Evolutionary conservation across 2,113 vertebrate species (phyloP).

Genomic region (Chlorodrepanis virens): DNA sequence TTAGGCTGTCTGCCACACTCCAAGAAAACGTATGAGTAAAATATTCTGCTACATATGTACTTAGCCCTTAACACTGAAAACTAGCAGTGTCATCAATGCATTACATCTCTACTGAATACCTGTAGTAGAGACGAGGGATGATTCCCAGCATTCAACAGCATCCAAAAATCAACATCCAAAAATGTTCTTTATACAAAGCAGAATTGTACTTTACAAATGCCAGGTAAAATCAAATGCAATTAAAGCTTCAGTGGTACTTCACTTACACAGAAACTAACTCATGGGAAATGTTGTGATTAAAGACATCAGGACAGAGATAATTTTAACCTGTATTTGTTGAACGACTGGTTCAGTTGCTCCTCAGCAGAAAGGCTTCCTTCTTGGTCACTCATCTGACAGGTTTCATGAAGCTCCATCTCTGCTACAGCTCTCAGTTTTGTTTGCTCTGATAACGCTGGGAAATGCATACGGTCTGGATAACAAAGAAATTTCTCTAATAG

Average conservation of each 20-base stretch:
- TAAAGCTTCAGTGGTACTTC: not conserved
- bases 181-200: not conserved
- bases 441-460: not conserved
- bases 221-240: not conserved
- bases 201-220: not conserved
- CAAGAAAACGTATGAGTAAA: not conserved
- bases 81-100: not conserved
- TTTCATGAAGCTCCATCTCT: not conserved
- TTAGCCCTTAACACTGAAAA: not conserved
- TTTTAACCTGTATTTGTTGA: conserved; percentile 69
- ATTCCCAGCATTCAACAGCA: not conserved
- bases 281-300: not conserved
- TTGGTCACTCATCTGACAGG: conserved; percentile 46
- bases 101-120: not conserved
- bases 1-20: not conserved
- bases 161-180: not conserved
- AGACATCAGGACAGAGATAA: not conserved
- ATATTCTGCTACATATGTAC: not conserved
- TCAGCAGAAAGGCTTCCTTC: conserved; percentile 59
- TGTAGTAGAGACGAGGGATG: not conserved
- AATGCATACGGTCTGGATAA: conserved; percentile 47
- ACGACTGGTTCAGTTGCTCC: conserved; percentile 32
- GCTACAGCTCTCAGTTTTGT: not conserved
- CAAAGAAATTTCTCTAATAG: conserved; percentile 2
- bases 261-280: not conserved